These are phyloP conservation scores for Lepilemur septentrionalis DNA, from an alignment of 2,797 vertebrate genomes.

Conservation along the genomic window DNA sequence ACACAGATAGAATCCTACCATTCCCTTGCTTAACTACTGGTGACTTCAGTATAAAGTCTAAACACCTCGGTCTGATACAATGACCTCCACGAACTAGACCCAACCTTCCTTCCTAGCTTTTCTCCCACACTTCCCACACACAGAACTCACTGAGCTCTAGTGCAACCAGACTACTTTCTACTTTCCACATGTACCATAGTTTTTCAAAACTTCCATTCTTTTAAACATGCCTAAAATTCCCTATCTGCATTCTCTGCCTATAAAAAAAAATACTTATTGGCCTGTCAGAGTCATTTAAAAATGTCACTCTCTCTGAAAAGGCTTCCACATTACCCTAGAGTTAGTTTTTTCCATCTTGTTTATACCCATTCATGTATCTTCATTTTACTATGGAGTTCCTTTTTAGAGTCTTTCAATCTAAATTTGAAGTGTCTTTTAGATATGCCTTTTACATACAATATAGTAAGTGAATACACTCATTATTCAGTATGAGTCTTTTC, in stretches of 20 bases:
- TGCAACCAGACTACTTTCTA: not conserved
- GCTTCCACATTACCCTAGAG: not conserved
- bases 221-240: not conserved
- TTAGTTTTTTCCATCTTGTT: not conserved
- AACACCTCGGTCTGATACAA: not conserved
- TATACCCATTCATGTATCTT: not conserved
- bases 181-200: not conserved
- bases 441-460: not conserved
- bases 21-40: not conserved
- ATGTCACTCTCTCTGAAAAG: not conserved
- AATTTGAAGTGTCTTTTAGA: not conserved
- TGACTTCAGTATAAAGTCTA: not conserved
- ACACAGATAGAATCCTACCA: not conserved
- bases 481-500: not conserved
- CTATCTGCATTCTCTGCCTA: not conserved
- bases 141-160: not conserved
- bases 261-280: not conserved
- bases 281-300: slow-evolving; percentile 21
- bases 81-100: not conserved
- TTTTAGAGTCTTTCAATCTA: slow-evolving; percentile 34
- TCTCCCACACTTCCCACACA: not conserved
- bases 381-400: slow-evolving; percentile 23
- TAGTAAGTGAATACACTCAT: not conserved
- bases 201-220: slow-evolving; percentile 6
- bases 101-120: not conserved